Percentiles rank a stretch among this genome's conserved stretches.
These are phyloP conservation scores for Melolontha melolontha DNA, from an alignment of 2,888 invertebrate genomes.

Conservation along the genomic window DNA sequence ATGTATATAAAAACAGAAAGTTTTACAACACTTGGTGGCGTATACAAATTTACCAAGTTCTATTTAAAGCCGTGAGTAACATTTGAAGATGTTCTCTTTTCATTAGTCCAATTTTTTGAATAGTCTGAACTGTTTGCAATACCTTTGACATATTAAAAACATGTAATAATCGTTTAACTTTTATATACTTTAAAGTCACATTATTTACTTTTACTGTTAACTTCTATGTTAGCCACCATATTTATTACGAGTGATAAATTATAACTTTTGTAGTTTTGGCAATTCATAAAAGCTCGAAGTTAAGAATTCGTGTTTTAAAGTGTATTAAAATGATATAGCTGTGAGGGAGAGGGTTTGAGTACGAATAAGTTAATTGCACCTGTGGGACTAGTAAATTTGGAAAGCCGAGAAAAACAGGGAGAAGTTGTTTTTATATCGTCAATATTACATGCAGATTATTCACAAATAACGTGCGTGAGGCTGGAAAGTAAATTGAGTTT, in stretches of 20 bases:
- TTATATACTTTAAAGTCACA: no score
- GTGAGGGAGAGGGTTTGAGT: slow-evolving; percentile 1
- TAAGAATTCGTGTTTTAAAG: slow-evolving; percentile 20
- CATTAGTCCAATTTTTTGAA: no score
- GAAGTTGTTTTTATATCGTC: slow-evolving; percentile 10
- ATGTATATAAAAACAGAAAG: no score
- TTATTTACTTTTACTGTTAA: no score
- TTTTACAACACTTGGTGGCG: no score
- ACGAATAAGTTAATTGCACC: slow-evolving; percentile 24
- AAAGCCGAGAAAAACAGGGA: slow-evolving; percentile 17
- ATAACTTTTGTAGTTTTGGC: background rate
- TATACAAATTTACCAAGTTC: no score
- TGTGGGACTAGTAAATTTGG: slow-evolving; percentile 22
- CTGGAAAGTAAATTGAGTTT: slow-evolving; percentile 14
- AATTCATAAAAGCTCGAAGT: slow-evolving; percentile 1
- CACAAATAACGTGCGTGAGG: slow-evolving; percentile 1
- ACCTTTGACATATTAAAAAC: no score
- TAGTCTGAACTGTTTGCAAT: no score
- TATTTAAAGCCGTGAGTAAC: no score
- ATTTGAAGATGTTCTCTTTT: no score
- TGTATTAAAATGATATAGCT: slow-evolving; percentile 30
- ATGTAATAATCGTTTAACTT: no score
- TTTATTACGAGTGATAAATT: slow-evolving; percentile 4
- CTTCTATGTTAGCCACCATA: background rate
- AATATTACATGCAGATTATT: slow-evolving; percentile 9